Evolutionary conservation across 2,888 invertebrate species (phyloP), one percentile per base, ranked within the genome.

Genomic region (Caenorhabditis sp.): DNA sequence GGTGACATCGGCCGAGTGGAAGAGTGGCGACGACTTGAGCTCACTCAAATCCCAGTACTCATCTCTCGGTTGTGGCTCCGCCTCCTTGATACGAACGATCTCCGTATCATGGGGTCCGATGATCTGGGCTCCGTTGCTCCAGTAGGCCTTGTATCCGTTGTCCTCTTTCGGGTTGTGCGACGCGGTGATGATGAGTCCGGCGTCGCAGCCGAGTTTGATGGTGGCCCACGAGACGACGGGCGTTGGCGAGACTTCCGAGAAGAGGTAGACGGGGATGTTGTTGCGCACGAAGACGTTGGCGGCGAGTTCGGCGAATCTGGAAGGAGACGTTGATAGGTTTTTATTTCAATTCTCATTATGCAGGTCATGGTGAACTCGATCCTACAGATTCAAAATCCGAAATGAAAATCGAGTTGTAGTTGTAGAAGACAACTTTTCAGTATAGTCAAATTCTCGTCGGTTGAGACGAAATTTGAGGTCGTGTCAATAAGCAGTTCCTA

Each of bases 141-240:
- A 97, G 93, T 98, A 99, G 7, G 93, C 97, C 94, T 99, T 99
- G 92, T 98, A 99, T 1, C 97, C 97, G 92, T 97, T 97, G 92
- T 98, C 97, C 35, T 96, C 95, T 92, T 96, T 96, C 0, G 97
- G 97, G 93, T 97, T 97, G 92, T 97, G 97, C 0, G 97, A 97
- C 0, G 97, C 97, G 0, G 97, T 98, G 41, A 90, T 89, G 96
- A 97, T 97, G 6, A 97, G 94, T 0, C 97, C 97, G 49, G 95
- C 96, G 0, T 95, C 95, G 74, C 96, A 95, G 22, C 95, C 94
- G 80, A 95, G 95, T 85, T 95, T 94, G 2, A 94, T 93, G 0
- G 97, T 95, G 0, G 95, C 95, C 93, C 95, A 99, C 0, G 99
- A 96, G 38, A 99, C 95, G 91, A 97, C 95, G 0, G 99, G 98